Percentiles rank a stretch among this genome's conserved stretches.
Conservation (phyloP, 2,113 vertebrate species). For the Burhinus oedicnemus region DNA sequence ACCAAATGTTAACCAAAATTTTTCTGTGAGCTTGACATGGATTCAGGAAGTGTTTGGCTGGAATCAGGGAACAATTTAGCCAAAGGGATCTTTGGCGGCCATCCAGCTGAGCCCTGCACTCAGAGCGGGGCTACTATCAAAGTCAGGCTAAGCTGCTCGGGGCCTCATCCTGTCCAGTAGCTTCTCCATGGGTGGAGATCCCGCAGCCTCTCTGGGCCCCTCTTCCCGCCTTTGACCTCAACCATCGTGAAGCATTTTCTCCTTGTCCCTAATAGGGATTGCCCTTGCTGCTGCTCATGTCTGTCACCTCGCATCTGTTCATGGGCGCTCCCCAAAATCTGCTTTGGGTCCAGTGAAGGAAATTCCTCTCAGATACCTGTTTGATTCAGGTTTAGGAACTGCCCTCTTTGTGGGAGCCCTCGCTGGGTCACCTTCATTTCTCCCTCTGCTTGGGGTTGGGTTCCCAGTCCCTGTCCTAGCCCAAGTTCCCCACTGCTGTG, state of each 20-base stretch:
- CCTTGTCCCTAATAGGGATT: not conserved
- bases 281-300: not conserved
- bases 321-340: not conserved
- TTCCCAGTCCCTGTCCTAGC: not conserved
- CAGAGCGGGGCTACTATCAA: accelerated
- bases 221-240: accelerated
- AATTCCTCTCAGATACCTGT: not conserved
- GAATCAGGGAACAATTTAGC: not conserved
- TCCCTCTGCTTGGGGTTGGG: not conserved
- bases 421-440: accelerated
- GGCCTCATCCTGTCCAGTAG: not conserved
- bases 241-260: not conserved
- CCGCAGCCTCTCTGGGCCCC: not conserved
- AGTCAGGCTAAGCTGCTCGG: not conserved
- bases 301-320: not conserved
- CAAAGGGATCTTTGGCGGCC: not conserved
- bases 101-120: accelerated
- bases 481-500: not conserved
- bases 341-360: not conserved
- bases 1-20: not conserved
- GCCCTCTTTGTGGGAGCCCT: not conserved
- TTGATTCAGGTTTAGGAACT: not conserved
- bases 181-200: accelerated
- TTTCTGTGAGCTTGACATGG: not conserved
- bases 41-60: not conserved